Evolutionary conservation across 2,888 invertebrate genomes (phyloP), one percentile per base, ranked within the genome.

Genomic region (Seira sanloemensis): DNA sequence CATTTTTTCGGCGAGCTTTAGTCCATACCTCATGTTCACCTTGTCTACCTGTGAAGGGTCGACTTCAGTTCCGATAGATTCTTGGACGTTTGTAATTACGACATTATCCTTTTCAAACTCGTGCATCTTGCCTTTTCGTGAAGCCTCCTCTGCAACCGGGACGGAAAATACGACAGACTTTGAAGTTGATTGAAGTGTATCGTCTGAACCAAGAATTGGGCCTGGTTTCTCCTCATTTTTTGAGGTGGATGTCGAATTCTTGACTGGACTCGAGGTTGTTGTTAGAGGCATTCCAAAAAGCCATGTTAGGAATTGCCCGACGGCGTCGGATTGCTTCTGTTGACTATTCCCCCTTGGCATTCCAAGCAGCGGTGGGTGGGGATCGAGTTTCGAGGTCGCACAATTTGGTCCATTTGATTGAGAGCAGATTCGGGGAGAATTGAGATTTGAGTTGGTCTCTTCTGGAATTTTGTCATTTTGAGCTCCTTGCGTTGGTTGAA

Each of bases 1-100:
- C 26, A 86, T 77, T 24, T 76, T 66, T 26, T 86, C 83, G 7
- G 84, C 83, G 1, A 73, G 50, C 9, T 75, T 79, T n/a, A 85
- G 66, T 27, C 78, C 82, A 18, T 82, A 78, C 50, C 81, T 81
- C 27, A 85, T 58, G 25, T 85, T 82, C 19, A 82, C 71, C 24
- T 85, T 67, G 12, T 75, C 5, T 21, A 82, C 2, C 12, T 71
- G 25, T n/a, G 37, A 68, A 18, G 74, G 72, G 67, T 50, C 25
- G 1, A 86, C 16, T 58, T 86, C 86, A 23, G 86, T 77, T 2
- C 80, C 83, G 24, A 83, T 62, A 19, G 84, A 68, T 0, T 67
- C 50, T 65, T 84, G 80, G 1, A 84, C 81, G 46, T 84, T 80
- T 12, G 73, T 74, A 18, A 84, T 80, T 78, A 84, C 72, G 23